Evolutionary conservation across 2,797 vertebrate species (phyloP), one percentile per base, ranked within the genome.

Genomic region (Clarias pachynema): DNA sequence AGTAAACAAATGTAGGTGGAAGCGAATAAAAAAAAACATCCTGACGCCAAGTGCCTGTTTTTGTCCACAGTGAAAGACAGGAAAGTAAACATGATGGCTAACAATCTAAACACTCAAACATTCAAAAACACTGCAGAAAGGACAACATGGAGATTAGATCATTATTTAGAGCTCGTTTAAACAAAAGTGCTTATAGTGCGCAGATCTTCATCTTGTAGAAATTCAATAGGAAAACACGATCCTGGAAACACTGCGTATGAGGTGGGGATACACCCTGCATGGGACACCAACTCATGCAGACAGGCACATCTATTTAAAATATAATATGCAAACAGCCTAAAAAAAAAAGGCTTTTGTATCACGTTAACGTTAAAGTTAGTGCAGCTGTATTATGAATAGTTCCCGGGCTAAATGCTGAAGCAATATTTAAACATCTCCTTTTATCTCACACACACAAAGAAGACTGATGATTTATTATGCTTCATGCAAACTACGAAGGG

Each of bases 1-100:
- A 77, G 26, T 31, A 77, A 59, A 56, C 44, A 75, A 18, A 20
- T 56, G 49, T 56, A 31, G 18, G 2, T 59, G 29, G 29, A 59
- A 59, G 26, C 20, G 60, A 77, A 77, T 24, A 37, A 9, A 59
- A 59, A 59, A 59, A 56, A 77, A 77, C 56, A 77, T 77, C 74
- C 74, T 77, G 74, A 59, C 29, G 29, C 29, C 9, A 2, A 37
- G 29, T 22, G 24, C 56, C 49, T 3, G 20, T 57, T 57, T 53
- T 31, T 34, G 9, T 31, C 49, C 26, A 18, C 26, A 22, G 49
- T 31, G 29, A 57, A 77, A 59, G 29, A 24, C n/a, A 75, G 73
- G 49, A 57, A 56, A 10, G 73, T 75, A 75, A 56, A 75, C 73
- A 31, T 31, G 74, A 59, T 59, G 29, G 53, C 56, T 59, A 31